Conservation (phyloP, 2,797 vertebrate species). For the Cetoscarus ocellatus region DNA sequence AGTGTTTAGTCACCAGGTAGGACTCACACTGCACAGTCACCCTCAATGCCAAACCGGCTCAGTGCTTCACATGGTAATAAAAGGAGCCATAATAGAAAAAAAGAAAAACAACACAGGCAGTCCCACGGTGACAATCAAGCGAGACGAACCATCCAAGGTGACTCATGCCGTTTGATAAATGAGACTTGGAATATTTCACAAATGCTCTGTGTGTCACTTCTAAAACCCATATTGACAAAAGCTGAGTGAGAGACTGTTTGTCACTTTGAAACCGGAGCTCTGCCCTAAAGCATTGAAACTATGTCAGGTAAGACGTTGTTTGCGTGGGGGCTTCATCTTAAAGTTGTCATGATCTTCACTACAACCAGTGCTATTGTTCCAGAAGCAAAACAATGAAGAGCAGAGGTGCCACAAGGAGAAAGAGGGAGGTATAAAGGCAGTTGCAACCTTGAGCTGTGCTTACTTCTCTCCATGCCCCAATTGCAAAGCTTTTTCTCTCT, state of each 20-base stretch:
- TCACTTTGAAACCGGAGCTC: slow-evolving; percentile 44
- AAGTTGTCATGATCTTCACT: slow-evolving; percentile 39
- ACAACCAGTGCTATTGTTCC: slow-evolving; percentile 29
- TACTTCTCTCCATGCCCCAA: slow-evolving; percentile 32
- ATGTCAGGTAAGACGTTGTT: slow-evolving; percentile 29
- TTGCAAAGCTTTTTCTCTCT: slow-evolving; percentile 22
- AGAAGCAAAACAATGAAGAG: slow-evolving; percentile 8
- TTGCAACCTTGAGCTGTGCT: slow-evolving; percentile 60
- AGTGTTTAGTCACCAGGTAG: slow-evolving; percentile 7
- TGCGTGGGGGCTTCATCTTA: slow-evolving; percentile 12
- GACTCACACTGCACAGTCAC: slow-evolving; percentile 37
- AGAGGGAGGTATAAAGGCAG: slow-evolving; percentile 41
- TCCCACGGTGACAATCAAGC: slow-evolving; percentile 58
- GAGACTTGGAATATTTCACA: slow-evolving; percentile 58
- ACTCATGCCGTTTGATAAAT: slow-evolving; percentile 69
- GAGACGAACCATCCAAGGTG: slow-evolving; percentile 57
- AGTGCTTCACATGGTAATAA: slow-evolving; percentile 40
- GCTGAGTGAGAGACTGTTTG: slow-evolving; percentile 43
- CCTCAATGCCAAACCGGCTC: slow-evolving; percentile 35
- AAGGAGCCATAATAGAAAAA: slow-evolving; percentile 31
- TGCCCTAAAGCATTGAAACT: slow-evolving; percentile 27
- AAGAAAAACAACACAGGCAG: slow-evolving; percentile 46
- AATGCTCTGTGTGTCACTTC: slow-evolving; percentile 46
- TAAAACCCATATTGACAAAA: slow-evolving; percentile 57
- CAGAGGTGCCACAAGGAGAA: slow-evolving; percentile 32